Conservation (phyloP, 1,140 invertebrate species). For the Scaptomyza hsui region DNA sequence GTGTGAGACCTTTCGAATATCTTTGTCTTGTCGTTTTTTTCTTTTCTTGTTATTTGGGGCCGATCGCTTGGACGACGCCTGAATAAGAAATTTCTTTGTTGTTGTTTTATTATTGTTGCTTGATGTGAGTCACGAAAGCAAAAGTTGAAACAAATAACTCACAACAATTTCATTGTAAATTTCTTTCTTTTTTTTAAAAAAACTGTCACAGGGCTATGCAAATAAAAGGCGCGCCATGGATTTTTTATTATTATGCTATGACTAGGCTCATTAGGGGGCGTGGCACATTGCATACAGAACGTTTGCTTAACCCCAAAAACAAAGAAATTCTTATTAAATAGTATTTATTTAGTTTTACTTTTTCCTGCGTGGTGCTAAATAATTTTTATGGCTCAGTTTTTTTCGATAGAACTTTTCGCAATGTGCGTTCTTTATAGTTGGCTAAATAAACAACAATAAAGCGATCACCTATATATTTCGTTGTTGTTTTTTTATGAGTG, state of each 20-base stretch:
- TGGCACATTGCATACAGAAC: constrained; percentile 23
- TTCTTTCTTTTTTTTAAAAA: constrained; percentile 58
- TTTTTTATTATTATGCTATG: constrained; percentile 18
- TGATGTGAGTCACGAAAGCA: constrained; percentile 46
- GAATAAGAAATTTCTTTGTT: constrained; percentile 65
- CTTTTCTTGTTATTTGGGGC: constrained; percentile 38
- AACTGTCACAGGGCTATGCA: constrained; percentile 61
- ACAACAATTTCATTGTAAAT: constrained; percentile 61
- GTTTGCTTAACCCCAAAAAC: constrained; percentile 70
- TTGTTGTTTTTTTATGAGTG: constrained; percentile 59
- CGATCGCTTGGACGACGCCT: constrained; percentile 63
- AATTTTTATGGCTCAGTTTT: constrained; percentile 62
- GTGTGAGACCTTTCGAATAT: constrained; percentile 74
- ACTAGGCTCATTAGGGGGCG: constrained; percentile 2
- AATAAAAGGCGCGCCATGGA: constrained; percentile 67
- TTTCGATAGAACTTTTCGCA: constrained; percentile 69
- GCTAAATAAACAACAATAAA: constrained; percentile 65
- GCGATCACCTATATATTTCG: constrained; percentile 27
- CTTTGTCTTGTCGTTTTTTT: constrained; percentile 14
- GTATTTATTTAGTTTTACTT: constrained; percentile 68
- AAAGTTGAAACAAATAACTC: constrained; percentile 30
- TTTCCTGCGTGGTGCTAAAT: constrained; percentile 50
- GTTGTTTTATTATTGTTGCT: constrained; percentile 17
- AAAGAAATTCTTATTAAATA: constrained; percentile 40
- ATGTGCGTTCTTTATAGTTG: constrained; percentile 53